Percentiles rank a stretch among this genome's conserved stretches.
Conservation (phyloP, 2,113 vertebrate species). For the Poeciliopsis turrubarensis region DNA sequence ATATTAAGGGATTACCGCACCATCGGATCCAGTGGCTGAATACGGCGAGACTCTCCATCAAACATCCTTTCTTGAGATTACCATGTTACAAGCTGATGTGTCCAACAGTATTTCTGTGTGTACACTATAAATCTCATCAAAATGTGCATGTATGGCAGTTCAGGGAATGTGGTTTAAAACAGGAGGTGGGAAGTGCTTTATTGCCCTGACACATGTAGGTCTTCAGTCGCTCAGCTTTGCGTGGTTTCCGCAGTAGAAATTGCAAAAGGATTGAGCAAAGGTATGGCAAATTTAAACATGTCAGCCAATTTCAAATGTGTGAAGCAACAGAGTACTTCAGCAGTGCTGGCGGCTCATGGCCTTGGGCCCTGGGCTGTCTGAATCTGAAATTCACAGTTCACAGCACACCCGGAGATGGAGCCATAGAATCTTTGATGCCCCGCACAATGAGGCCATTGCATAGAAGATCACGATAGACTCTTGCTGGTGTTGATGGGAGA, state of each 20-base stretch:
- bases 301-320: constrained; percentile 75
- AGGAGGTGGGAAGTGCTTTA: constrained; percentile 48
- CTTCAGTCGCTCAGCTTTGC: constrained; percentile 59
- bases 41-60: constrained; percentile 64
- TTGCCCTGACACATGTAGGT: constrained; percentile 78
- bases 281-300: constrained; percentile 74
- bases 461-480: constrained; percentile 64
- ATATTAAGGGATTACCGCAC: constrained; percentile 75
- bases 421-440: constrained; percentile 66
- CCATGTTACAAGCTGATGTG: constrained; percentile 59
- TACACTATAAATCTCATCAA: constrained; percentile 60
- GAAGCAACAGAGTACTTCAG: constrained; percentile 75
- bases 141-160: constrained; percentile 61
- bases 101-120: constrained; percentile 33
- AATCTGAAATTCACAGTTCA: constrained; percentile 78
- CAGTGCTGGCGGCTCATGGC: constrained; percentile 68
- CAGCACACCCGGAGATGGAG: constrained; percentile 71
- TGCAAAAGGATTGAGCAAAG: constrained; percentile 64
- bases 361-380: constrained; percentile 72
- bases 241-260: constrained; percentile 45
- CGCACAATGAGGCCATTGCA: constrained; percentile 76
- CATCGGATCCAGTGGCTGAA: constrained; percentile 48
- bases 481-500: constrained; percentile 73
- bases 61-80: constrained; percentile 65
- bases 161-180: constrained; percentile 48